Base-by-base conservation (phyloP, 2,113 vertebrate species). In the Craseonycteris thonglongyai region DNA sequence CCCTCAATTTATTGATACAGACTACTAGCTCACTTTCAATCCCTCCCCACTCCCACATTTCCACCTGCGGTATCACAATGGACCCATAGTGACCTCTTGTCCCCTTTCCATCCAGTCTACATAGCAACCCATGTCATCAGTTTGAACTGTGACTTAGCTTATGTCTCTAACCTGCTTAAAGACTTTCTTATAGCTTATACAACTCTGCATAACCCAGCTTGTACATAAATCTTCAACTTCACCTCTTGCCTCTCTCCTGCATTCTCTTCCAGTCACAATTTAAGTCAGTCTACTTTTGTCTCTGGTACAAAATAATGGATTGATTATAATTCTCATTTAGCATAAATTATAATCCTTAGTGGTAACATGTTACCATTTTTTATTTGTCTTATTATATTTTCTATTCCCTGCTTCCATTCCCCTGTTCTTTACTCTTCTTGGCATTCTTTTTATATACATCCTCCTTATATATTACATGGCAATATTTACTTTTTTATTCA, bases 1-100 rank as follows among this genome's bases (percentile, higher is more conserved):
- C 15, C 22, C 5, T n/a, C 21, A 33, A 2, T 5, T 6, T 19
- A 22, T 59, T 3, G 14, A 35, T 24, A 7, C 3, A 2, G 38
- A 28, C 12, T 49, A 7, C 3, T 18, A 30, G 7, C 14, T 49
- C 7, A 18, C 51, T n/a, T 59, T 26, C 21, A 28, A 2, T 19
- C 38, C n/a, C 21, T 72, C 2, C 14, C 33, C 40, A 2, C 1
- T 8, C 11, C 3, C 2, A 7, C 30, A 42, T 22, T 2, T 45
- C n/a, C 9, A 2, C 21, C 7, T 35, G 13, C 19, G 58, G 22
- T 4, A 1, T 22, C 40, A 22, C 33, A 38, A 22, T 1, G 14
- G 21, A 76, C 16, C 51, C 14, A 63, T 0, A 5, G 14, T 22
- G 14, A 5, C 9, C 14, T 7, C 18, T 42, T 38, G 15, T 68